Conservation (phyloP, 2,113 vertebrate species). For the Onychostoma macrolepis region DNA sequence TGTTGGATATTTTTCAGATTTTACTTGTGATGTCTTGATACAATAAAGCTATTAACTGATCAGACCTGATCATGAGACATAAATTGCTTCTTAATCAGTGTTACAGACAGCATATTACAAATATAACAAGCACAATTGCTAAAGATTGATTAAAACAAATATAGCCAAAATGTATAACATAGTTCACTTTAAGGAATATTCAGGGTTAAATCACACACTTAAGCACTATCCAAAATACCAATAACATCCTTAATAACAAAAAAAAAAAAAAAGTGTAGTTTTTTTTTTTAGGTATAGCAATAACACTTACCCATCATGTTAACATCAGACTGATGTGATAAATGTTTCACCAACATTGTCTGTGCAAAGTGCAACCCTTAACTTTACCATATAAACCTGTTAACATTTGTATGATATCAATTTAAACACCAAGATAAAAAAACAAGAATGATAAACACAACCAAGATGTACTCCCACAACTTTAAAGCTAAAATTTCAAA, state of each 20-base stretch:
- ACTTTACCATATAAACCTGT: neutral
- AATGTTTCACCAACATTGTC: neutral
- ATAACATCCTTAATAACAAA: neutral
- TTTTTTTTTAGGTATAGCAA: neutral
- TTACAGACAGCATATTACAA: neutral
- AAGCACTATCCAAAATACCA: neutral
- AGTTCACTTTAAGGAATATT: neutral
- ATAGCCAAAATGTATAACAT: neutral
- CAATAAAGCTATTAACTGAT: constrained; percentile 30
- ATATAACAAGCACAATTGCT: neutral
- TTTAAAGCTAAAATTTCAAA: neutral
- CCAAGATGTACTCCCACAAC: neutral
- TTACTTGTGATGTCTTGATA: constrained; percentile 9
- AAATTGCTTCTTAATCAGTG: neutral
- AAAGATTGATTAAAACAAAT: neutral
- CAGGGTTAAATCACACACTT: neutral
- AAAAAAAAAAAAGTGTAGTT: too few relatives aligned
- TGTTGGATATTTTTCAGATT: neutral
- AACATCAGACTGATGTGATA: neutral
- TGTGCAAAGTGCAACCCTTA: neutral
- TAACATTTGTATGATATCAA: neutral
- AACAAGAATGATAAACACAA: neutral
- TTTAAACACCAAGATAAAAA: neutral
- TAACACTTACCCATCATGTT: neutral
- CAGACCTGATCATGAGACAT: neutral